Evolutionary conservation across 1,140 invertebrate species (phyloP), one percentile per base, ranked within the genome.

Genomic region (Wiebesia pumilae): DNA sequence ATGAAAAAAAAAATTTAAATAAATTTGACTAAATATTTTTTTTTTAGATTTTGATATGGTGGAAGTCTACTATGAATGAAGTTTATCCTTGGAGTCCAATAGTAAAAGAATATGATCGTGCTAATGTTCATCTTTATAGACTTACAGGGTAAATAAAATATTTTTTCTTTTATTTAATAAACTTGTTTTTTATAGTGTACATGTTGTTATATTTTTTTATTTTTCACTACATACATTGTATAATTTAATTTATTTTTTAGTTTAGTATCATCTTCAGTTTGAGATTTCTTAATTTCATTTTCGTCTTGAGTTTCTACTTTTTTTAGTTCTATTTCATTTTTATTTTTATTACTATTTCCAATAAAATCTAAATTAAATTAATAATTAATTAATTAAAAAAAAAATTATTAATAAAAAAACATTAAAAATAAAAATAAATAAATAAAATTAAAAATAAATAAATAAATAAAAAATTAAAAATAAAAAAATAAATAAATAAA

Each of bases 41-140:
- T 79, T 67, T 81, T 75, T 24, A 96, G 95, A 91, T 96, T 86
- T 91, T 96, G 87, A 95, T 97, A 81, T 97, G 97, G 97, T 97
- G 97, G 93, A 95, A 96, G 91, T 96, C 95, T 77, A 95, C 95
- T 21, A 96, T 95, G 91, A 96, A 97, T 91, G 97, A 97, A 93
- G 96, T 97, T 24, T 97, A 96, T 92, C 97, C 97, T 19, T 97
- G 97, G 97, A 96, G 96, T 92, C 97, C 97, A 47, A 94, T 96
- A 83, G 95, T 96, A 35, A 96, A 96, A 91, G 97, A 97, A 91
- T 95, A 96, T 89, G 97, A 97, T 92, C 94, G 96, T 89, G 96
- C 97, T 54, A 97, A 97, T 93, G 95, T 97, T 83, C 96, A 97
- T 92, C 93, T 97, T 7, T 96, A 97, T 89, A 94, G 95, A 86